Conservation (phyloP, 2,797 vertebrate species). For the Scyliorhinus canicula region DNA sequence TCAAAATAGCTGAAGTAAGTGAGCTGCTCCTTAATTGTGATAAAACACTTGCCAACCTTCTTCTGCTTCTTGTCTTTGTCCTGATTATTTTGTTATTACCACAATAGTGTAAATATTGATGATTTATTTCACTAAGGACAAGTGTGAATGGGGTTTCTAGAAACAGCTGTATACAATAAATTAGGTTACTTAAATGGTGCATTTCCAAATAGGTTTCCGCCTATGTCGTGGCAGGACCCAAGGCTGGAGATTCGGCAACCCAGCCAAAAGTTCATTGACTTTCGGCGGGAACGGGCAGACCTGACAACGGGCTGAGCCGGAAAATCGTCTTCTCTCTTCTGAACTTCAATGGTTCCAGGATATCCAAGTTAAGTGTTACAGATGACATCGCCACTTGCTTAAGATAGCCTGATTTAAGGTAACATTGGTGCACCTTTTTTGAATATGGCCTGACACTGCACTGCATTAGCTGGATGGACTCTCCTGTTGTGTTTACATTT, state of each 20-base stretch:
- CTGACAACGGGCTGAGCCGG: not conserved
- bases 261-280: too few relatives aligned
- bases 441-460: not conserved
- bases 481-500: conserved; percentile 19
- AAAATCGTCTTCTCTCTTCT: not conserved
- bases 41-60: not conserved
- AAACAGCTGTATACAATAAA: not conserved
- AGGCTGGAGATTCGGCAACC: too few relatives aligned
- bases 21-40: not conserved
- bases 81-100: not conserved
- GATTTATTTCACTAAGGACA: not conserved
- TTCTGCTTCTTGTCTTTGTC: not conserved
- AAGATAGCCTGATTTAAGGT: conserved; percentile 17
- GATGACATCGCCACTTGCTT: not conserved
- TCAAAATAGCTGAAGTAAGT: not conserved
- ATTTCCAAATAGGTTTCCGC: not conserved
- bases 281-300: too few relatives aligned
- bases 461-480: not conserved
- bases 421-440: not conserved
- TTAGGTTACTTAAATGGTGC: not conserved
- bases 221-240: too few relatives aligned
- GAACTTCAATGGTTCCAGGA: not conserved
- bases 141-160: too few relatives aligned
- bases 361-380: not conserved
- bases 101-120: not conserved